phyloP scores from a whole-genome alignment of 2,888 invertebrate species.

The Hoplodrina ambigua region DNA sequence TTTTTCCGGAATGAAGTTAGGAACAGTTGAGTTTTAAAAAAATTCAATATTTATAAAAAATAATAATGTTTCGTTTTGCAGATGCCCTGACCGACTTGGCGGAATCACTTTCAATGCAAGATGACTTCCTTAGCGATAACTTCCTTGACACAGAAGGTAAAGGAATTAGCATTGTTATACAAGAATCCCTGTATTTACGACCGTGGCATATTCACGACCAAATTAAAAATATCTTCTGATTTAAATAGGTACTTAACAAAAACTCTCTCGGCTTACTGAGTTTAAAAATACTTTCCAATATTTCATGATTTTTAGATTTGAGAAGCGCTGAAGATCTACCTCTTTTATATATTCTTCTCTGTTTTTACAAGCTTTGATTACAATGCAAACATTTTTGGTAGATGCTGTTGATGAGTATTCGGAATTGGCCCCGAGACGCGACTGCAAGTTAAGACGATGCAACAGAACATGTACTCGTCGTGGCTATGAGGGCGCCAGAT shows the following conservation, averaged over 20 bases:
- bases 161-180: not conserved
- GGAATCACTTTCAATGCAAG: not conserved
- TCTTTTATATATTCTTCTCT: too few species aligned
- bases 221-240: too few species aligned
- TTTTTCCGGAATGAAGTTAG: too few species aligned
- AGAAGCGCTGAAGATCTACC: not conserved
- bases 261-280: too few species aligned
- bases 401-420: constrained; percentile 9
- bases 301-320: too few species aligned
- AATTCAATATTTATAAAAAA: too few species aligned
- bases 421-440: not conserved
- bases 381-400: not conserved
- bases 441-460: not conserved
- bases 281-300: too few species aligned
- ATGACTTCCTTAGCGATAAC: not conserved
- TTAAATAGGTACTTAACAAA: too few species aligned
- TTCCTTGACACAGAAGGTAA: not conserved
- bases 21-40: too few species aligned
- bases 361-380: not conserved
- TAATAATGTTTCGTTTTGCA: not conserved
- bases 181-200: too few species aligned
- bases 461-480: constrained; percentile 4
- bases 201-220: too few species aligned
- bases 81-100: not conserved
- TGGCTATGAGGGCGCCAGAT: constrained; percentile 9